These are phyloP conservation scores for Lordiphosa fenestrarum DNA, from an alignment of 2,888 invertebrate species.

Conservation along the genomic window DNA sequence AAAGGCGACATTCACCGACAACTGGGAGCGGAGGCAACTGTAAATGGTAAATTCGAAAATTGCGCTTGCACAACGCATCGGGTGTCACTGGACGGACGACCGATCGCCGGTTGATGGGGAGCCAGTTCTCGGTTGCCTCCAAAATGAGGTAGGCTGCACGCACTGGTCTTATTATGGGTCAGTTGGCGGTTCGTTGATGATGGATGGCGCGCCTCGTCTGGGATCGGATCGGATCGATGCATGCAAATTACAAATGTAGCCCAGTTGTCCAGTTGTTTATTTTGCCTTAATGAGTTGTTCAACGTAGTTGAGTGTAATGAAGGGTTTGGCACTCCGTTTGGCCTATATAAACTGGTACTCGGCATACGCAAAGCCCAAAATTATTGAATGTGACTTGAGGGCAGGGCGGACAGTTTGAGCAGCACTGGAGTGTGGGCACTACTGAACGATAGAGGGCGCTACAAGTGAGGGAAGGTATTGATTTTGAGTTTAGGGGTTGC, in stretches of 20 bases:
- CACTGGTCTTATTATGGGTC: conserved; percentile 43
- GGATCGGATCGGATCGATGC: conserved; percentile 15
- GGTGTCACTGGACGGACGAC: conserved; percentile 23
- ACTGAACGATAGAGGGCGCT: conserved; percentile 54
- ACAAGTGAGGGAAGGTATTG: conserved; percentile 28
- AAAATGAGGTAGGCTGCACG: conserved; percentile 27
- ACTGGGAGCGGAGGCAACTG: conserved; percentile 33
- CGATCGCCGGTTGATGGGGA: conserved; percentile 13
- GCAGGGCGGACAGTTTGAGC: conserved; percentile 42
- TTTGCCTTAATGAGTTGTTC: conserved; percentile 63
- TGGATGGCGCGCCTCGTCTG: conserved; percentile 13
- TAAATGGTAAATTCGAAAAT: conserved; percentile 2
- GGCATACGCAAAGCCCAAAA: conserved; percentile 23
- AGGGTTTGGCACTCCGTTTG: conserved; percentile 27
- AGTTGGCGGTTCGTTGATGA: conserved; percentile 33
- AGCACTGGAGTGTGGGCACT: conserved; percentile 24
- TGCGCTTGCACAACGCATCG: conserved; percentile 2
- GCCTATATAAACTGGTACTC: conserved; percentile 23
- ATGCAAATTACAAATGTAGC: conserved; percentile 56
- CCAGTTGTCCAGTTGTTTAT: conserved; percentile 56
- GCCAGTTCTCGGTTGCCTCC: background rate
- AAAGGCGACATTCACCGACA: conserved; percentile 65
- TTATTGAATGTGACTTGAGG: conserved; percentile 36
- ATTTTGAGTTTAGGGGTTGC: conserved; percentile 69
- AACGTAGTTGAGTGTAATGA: conserved; percentile 68